Evolutionary conservation across 2,888 invertebrate genomes (phyloP).

Genomic region (Schizaphis graminum): DNA sequence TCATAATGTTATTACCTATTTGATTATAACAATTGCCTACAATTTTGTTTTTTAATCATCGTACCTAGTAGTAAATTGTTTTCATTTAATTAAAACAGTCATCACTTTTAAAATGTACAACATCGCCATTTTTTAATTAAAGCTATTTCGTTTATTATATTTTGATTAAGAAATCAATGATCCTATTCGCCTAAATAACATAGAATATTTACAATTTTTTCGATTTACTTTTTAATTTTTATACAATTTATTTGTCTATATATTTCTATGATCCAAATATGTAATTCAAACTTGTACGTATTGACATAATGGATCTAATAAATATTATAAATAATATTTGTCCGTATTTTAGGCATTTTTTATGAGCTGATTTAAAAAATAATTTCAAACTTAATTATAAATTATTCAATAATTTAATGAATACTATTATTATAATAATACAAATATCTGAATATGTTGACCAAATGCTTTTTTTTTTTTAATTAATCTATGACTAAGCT

Average conservation of each 20-base stretch:
- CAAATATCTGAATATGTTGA: neutral
- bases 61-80: neutral
- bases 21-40: neutral
- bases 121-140: neutral
- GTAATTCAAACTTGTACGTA: neutral
- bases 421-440: neutral
- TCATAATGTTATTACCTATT: no score
- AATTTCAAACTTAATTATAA: neutral
- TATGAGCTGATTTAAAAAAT: neutral
- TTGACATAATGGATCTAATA: neutral
- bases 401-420: neutral
- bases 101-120: no score
- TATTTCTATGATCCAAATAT: neutral
- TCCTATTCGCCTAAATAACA: neutral
- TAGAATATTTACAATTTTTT: neutral
- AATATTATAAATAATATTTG: no score
- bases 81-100: neutral
- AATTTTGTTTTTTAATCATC: neutral
- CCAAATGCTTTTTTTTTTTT: neutral
- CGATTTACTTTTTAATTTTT: neutral
- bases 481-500: neutral
- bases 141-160: neutral
- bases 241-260: neutral
- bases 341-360: neutral
- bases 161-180: neutral